A percentile compares a stretch with the other conserved stretches of the same genome.
Evolutionary conservation across 1,140 invertebrate genomes (phyloP).

Genomic region (Zaprionus ghesquierei): DNA sequence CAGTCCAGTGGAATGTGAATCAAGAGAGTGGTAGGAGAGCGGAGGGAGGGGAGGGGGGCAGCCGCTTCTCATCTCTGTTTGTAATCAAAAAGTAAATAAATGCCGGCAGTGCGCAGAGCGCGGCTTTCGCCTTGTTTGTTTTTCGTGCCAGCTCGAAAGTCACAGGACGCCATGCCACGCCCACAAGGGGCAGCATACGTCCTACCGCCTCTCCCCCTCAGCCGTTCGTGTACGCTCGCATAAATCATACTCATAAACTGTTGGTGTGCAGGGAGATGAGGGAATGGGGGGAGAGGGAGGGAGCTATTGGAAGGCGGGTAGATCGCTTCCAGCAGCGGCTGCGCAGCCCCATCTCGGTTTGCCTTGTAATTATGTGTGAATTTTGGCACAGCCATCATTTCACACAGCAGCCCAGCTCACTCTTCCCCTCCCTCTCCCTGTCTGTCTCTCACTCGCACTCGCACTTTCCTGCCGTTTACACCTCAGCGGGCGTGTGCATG

Average conservation of each 20-base stretch:
- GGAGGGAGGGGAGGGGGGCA: background rate
- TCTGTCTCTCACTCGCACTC: background rate
- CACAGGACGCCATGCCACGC: slow-evolving; percentile 57
- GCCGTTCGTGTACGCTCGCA: slow-evolving; percentile 7
- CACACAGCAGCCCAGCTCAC: background rate
- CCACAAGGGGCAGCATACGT: slow-evolving; percentile 16
- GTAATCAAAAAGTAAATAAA: slow-evolving; percentile 76
- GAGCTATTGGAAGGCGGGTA: background rate
- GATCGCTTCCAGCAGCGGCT: background rate
- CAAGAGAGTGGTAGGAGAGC: background rate
- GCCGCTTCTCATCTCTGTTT: slow-evolving; percentile 15
- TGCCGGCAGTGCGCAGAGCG: slow-evolving; percentile 32
- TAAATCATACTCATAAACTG: slow-evolving; percentile 35
- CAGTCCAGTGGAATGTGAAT: background rate
- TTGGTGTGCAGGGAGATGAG: background rate
- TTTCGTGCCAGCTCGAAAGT: slow-evolving; percentile 58
- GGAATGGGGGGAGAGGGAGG: background rate
- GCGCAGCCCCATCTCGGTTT: slow-evolving; percentile 1
- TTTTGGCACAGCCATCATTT: slow-evolving; percentile 53
- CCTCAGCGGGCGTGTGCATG: slow-evolving; percentile 42
- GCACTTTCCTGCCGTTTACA: background rate
- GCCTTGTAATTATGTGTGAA: slow-evolving; percentile 67
- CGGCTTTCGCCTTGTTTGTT: slow-evolving; percentile 69
- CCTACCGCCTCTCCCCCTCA: slow-evolving; percentile 8
- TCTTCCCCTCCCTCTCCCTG: background rate